Conservation (phyloP, 2,113 vertebrate genomes). For the Catagonus wagneri region DNA sequence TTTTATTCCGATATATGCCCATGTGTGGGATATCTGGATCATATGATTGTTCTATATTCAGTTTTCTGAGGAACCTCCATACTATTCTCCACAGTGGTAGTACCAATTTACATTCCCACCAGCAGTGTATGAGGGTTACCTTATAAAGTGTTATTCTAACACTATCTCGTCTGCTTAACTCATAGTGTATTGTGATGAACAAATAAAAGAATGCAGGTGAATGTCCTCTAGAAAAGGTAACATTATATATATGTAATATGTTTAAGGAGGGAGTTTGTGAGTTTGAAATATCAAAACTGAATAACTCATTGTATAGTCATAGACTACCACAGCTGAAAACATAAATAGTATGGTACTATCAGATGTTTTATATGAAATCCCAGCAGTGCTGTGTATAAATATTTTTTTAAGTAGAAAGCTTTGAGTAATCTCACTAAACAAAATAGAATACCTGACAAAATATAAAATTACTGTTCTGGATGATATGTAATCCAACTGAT, state of each 20-base stretch:
- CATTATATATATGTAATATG: background rate
- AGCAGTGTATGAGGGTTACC: no score
- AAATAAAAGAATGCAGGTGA: background rate
- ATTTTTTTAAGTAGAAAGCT: background rate
- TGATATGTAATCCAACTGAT: background rate
- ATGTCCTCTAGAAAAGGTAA: background rate
- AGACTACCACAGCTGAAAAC: background rate
- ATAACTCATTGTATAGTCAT: background rate
- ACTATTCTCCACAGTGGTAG: no score
- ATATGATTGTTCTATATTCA: no score
- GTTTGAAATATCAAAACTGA: constrained; percentile 7
- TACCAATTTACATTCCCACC: no score
- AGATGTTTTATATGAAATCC: background rate
- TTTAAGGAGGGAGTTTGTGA: background rate
- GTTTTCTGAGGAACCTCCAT: no score
- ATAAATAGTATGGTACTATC: background rate
- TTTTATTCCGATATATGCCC: no score
- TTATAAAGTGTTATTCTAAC: background rate
- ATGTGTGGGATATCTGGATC: no score
- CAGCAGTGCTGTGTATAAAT: background rate
- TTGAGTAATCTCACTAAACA: background rate
- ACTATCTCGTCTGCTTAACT: background rate
- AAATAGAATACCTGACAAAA: background rate
- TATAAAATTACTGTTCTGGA: background rate
- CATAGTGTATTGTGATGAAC: background rate